Percentiles rank a stretch among this genome's conserved stretches.
Conservation (phyloP, 2,797 vertebrate species). For the Potorous gilbertii region DNA sequence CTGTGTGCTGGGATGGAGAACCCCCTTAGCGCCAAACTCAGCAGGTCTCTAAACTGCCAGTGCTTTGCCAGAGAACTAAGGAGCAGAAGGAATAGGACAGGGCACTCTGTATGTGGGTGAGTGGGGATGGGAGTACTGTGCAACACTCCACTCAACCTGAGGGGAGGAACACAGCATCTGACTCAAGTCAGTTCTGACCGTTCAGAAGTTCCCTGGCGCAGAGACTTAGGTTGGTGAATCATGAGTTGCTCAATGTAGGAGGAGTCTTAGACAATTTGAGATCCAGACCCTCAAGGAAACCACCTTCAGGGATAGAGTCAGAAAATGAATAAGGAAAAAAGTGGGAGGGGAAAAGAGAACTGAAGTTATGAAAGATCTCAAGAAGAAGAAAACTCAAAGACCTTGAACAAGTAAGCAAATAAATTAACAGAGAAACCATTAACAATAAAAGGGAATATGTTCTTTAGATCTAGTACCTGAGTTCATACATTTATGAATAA, state of each 20-base stretch:
- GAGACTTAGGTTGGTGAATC: background rate
- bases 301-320: background rate
- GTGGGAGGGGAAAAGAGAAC: background rate
- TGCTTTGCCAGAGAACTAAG: background rate
- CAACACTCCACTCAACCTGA: background rate
- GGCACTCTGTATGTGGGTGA: background rate
- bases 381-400: background rate
- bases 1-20: background rate
- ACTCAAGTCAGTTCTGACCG: background rate
- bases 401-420: background rate
- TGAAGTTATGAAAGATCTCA: background rate
- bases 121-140: background rate
- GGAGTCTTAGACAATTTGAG: background rate
- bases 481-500: background rate
- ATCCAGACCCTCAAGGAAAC: background rate
- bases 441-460: background rate
- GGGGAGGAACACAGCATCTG: background rate
- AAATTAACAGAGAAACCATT: background rate
- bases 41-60: background rate
- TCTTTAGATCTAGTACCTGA: background rate
- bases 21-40: background rate
- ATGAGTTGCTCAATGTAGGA: background rate
- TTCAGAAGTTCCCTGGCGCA: background rate
- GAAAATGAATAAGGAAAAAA: background rate
- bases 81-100: background rate